Base-by-base conservation (phyloP, 2,888 invertebrate genomes). In the Drosophila anomalipes region DNA sequence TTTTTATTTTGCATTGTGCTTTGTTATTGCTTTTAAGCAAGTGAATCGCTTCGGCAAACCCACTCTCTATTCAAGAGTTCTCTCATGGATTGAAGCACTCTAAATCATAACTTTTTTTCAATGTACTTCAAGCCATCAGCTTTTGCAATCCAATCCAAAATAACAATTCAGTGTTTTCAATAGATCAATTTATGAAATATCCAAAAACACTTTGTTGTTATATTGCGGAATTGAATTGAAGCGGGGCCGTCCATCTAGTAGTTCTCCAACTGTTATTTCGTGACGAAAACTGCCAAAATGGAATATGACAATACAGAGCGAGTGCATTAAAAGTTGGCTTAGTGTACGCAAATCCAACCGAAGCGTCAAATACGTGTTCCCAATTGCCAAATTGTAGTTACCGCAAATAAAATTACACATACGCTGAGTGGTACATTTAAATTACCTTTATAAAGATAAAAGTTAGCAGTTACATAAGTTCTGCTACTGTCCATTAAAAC, bases 201-300 rank as follows among this genome's bases (percentile, higher is more conserved):
- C 19, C 35, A 67, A 52, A 62, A 22, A 19, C 44, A 41, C 16
- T 30, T 51, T 30, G 51, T 57, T 67, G 41, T 52, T 26, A 22
- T 30, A 9, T 10, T 26, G 3, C 6, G 16, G 26, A 35, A 16
- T 41, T 22, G 32, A 44, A 33, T 32, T 39, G 9, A 28, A 19
- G 32, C n/a, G 19, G 7, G 49, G 37, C 10, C 14, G 22, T 49
- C 49, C 39, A 57, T 28, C 14, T 5, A 39, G 57, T n/a, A 51
- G 7, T 26, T 26, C 26, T 26, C 10, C 10, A 66, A 72, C 59
- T 71, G 28, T 30, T 49, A 2, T 28, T 77, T 81, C 76, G 76
- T 70, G 65, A 81, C 66, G 35, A 41, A 63, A 70, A 65, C 39
- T 54, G 56, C 32, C 19, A 59, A 66, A 58, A 68, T 76, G 66